phyloP scores from a whole-genome alignment of 2,113 vertebrate genomes.

The Butastur rufipennis region DNA sequence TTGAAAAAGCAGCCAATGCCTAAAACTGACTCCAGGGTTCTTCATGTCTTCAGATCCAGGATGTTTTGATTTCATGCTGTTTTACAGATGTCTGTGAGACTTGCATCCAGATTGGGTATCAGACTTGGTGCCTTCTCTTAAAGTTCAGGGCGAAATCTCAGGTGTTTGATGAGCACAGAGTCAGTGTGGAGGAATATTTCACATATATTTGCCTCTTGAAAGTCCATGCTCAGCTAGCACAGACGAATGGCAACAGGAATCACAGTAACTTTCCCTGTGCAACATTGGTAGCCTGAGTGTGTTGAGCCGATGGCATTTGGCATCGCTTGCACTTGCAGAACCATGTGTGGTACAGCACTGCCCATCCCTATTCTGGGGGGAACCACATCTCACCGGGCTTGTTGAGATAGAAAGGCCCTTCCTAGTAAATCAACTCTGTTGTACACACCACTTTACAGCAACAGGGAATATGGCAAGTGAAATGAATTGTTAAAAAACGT shows the following conservation, averaged over 20 bases:
- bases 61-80: not conserved
- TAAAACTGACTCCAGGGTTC: not conserved
- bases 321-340: fast-evolving
- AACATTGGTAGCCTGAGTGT: not conserved
- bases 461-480: not conserved
- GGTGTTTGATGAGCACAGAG: not conserved
- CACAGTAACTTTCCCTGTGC: not conserved
- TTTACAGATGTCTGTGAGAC: not conserved
- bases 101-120: not conserved
- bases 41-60: not conserved
- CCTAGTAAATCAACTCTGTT: not conserved
- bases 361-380: not conserved
- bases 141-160: not conserved
- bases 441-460: not conserved
- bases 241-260: not conserved
- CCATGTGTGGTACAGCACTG: fast-evolving
- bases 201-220: not conserved
- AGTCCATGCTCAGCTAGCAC: not conserved
- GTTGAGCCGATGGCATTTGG: not conserved
- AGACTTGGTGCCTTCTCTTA: not conserved
- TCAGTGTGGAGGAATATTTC: not conserved
- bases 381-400: not conserved
- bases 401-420: not conserved
- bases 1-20: not conserved
- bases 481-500: conserved; percentile 5